These are phyloP conservation scores for Adelosebastes latens DNA, from an alignment of 2,797 vertebrate genomes.

Conservation along the genomic window DNA sequence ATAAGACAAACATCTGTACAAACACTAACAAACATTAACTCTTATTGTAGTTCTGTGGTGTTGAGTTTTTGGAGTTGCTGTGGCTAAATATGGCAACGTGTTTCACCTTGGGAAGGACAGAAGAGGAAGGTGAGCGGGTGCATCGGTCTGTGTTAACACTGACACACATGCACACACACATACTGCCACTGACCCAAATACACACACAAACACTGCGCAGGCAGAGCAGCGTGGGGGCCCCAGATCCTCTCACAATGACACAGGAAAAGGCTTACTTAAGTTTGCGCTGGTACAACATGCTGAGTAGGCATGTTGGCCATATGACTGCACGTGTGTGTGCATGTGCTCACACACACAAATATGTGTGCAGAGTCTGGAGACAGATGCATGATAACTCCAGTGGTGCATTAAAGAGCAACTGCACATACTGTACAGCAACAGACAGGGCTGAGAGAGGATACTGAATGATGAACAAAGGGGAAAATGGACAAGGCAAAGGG, in stretches of 20 bases:
- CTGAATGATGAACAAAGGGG: constrained; percentile 15
- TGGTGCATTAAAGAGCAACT: constrained; percentile 15
- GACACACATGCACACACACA: constrained; percentile 11
- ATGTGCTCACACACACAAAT: constrained; percentile 8
- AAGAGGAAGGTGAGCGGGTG: constrained; percentile 47
- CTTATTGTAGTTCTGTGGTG: not conserved
- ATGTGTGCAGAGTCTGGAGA: constrained; percentile 21
- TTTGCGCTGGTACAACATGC: constrained; percentile 56
- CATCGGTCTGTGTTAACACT: constrained; percentile 50
- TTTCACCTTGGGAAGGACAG: constrained; percentile 45
- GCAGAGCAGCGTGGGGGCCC: constrained; percentile 45
- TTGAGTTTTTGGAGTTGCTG: not conserved
- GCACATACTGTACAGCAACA: not conserved
- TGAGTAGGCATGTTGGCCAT: constrained; percentile 63
- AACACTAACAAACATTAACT: constrained; percentile 8
- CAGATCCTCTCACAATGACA: constrained; percentile 56
- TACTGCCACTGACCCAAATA: constrained; percentile 20
- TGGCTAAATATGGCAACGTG: not conserved
- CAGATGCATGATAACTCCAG: not conserved
- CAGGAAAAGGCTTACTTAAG: constrained; percentile 69
- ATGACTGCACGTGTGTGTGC: constrained; percentile 35
- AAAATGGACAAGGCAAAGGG: not conserved
- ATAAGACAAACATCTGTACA: constrained; percentile 1
- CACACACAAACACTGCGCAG: constrained; percentile 43
- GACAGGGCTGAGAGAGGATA: constrained; percentile 12